Conservation (phyloP, 2,888 invertebrate genomes). For the Chydorus sphaericus region DNA sequence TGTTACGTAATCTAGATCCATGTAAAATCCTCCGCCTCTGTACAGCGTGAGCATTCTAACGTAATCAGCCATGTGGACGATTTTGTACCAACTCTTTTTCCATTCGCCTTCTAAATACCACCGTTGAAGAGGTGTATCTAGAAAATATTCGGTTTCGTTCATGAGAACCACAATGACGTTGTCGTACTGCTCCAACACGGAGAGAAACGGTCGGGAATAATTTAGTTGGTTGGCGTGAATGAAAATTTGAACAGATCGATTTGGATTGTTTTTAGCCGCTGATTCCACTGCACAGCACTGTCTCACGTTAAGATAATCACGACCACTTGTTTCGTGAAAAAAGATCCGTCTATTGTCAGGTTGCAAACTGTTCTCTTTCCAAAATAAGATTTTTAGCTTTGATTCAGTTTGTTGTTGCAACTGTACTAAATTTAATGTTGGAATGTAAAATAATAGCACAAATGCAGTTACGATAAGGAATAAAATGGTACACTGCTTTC, state of each 20-base stretch:
- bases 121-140: background rate
- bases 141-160: background rate
- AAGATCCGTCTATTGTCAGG: constrained; percentile 5
- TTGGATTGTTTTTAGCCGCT: constrained; percentile 9
- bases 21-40: constrained; percentile 9
- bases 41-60: constrained; percentile 1
- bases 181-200: background rate
- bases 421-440: too few species aligned
- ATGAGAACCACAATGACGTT: background rate
- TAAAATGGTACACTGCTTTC: too few species aligned
- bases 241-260: constrained; percentile 3
- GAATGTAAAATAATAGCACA: too few species aligned
- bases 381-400: too few species aligned
- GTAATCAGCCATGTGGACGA: constrained; percentile 11
- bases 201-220: background rate
- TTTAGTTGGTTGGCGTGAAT: background rate
- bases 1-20: constrained; percentile 11
- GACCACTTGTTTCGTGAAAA: constrained; percentile 11
- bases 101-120: constrained; percentile 10
- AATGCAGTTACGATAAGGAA: too few species aligned
- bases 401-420: too few species aligned
- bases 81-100: background rate
- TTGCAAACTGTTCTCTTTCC: too few species aligned
- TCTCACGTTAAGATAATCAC: background rate
- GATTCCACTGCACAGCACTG: constrained; percentile 12